Evolutionary conservation across 2,113 vertebrate genomes (phyloP).

Genomic region (Lophura nycthemera): DNA sequence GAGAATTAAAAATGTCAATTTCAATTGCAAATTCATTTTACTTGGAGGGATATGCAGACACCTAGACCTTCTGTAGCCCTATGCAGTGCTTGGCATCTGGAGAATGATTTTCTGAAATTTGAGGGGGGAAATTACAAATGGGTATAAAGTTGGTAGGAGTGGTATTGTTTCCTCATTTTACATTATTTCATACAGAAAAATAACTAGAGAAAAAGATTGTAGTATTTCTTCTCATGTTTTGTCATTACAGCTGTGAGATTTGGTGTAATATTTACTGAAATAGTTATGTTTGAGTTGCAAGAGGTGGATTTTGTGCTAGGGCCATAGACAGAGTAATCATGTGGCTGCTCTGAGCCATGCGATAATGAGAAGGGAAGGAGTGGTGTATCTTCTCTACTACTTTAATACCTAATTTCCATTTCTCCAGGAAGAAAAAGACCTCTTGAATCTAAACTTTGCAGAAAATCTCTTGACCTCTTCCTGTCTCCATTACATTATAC

Average conservation of each 20-base stretch:
- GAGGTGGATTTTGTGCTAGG: neutral
- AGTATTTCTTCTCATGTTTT: neutral
- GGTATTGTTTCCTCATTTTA: neutral
- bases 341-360: neutral
- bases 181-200: neutral
- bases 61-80: neutral
- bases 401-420: neutral
- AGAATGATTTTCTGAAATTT: neutral
- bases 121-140: neutral
- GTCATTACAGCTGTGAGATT: neutral
- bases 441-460: neutral
- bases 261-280: neutral
- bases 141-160: neutral
- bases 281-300: rapidly evolving
- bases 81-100: neutral
- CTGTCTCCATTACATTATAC: neutral
- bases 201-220: neutral
- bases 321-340: rapidly evolving
- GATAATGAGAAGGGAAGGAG: neutral
- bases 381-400: neutral
- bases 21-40: neutral
- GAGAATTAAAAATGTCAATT: neutral
- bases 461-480: neutral
- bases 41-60: neutral
- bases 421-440: neutral